Percentiles rank a stretch among this genome's conserved stretches.
These are phyloP conservation scores for Anseranas semipalmata DNA, from an alignment of 2,113 vertebrate species.

Conservation along the genomic window DNA sequence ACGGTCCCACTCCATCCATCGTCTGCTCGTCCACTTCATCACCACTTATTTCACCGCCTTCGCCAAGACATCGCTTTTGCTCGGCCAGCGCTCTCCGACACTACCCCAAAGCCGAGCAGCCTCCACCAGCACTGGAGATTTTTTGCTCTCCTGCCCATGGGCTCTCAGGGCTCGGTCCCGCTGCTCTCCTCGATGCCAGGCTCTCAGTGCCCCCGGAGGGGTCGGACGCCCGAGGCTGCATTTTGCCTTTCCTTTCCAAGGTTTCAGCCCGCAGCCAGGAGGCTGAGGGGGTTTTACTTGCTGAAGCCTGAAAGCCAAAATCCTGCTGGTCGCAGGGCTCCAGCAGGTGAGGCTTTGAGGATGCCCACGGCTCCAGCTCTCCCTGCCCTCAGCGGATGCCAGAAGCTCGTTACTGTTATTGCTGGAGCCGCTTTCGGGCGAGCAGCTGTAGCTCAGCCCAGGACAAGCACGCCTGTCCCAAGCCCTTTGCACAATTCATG, in stretches of 20 bases:
- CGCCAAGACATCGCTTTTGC: not conserved
- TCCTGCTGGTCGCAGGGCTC: not conserved
- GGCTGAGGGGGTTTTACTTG: not conserved
- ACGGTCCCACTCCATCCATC: not conserved
- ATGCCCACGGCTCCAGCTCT: not conserved
- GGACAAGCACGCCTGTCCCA: not conserved
- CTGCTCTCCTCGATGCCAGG: not conserved
- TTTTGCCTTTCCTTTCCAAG: not conserved
- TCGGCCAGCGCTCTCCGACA: not conserved
- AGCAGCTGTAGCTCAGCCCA: not conserved
- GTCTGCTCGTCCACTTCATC: not conserved
- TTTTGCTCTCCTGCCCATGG: not conserved
- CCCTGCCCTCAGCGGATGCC: not conserved
- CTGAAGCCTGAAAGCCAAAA: not conserved
- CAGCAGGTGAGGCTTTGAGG: not conserved
- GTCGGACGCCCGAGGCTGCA: too few relatives aligned
- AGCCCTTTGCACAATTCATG: not conserved
- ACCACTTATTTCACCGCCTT: not conserved
- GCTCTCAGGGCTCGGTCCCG: not conserved
- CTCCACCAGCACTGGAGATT: not conserved
- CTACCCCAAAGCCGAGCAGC: too few relatives aligned
- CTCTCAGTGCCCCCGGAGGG: not conserved
- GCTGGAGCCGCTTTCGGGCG: not conserved
- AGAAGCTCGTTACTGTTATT: not conserved
- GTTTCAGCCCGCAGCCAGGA: fast-evolving